These are phyloP conservation scores for Bujurquina vittata DNA, from an alignment of 2,113 vertebrate species.

Conservation along the genomic window DNA sequence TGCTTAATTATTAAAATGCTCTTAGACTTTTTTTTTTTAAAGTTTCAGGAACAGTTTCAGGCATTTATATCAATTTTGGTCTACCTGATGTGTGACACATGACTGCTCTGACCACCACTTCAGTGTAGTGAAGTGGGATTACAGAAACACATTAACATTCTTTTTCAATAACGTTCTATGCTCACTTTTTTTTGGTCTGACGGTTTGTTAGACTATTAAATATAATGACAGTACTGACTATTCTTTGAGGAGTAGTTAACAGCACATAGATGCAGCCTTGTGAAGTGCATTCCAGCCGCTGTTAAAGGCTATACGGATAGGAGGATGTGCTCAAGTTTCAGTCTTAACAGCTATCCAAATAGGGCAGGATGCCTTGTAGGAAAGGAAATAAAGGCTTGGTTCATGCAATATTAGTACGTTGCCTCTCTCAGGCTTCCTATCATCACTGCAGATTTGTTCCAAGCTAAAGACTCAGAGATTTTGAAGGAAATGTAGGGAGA, in stretches of 20 bases:
- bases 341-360: conserved; percentile 6
- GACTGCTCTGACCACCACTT: not conserved
- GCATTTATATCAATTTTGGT: conserved; percentile 28
- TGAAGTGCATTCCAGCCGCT: not conserved
- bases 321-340: conserved; percentile 9
- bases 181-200: not conserved
- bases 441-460: not conserved
- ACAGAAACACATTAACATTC: not conserved
- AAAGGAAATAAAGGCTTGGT: conserved; percentile 2
- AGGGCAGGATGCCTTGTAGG: not conserved
- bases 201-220: not conserved
- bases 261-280: not conserved
- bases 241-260: not conserved
- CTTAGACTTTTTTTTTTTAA: conserved; percentile 10
- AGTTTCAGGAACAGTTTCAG: conserved; percentile 3
- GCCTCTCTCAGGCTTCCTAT: not conserved
- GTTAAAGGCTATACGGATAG: conserved; percentile 8
- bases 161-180: not conserved
- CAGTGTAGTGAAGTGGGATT: not conserved
- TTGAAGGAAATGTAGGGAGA: not conserved
- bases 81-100: conserved; percentile 8
- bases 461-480: not conserved
- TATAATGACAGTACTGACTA: not conserved
- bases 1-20: conserved; percentile 12
- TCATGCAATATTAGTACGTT: not conserved